Conservation (phyloP, 2,888 invertebrate genomes). For the Drosophila nigritarsus region DNA sequence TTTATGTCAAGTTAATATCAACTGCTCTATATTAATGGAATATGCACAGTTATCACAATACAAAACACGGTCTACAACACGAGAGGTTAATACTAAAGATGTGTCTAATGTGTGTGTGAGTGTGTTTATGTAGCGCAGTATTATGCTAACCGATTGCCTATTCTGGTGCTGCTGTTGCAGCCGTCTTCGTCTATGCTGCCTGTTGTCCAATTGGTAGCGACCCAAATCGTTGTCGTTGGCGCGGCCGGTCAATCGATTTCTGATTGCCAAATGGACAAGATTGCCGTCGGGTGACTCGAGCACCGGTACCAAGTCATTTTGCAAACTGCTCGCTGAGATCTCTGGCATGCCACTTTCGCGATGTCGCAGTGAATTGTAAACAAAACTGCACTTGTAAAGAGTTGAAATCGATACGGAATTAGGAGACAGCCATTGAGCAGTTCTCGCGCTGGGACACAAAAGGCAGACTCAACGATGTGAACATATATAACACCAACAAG, state of each 20-base stretch:
- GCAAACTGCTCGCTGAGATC: constrained; percentile 66
- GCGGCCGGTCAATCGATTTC: constrained; percentile 59
- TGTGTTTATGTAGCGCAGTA: constrained; percentile 5
- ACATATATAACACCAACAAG: constrained; percentile 17
- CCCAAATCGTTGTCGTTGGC: constrained; percentile 58
- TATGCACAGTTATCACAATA: not conserved
- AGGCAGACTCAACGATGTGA: constrained; percentile 9
- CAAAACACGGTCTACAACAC: constrained; percentile 8
- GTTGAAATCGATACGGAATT: constrained; percentile 26
- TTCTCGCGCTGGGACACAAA: not conserved
- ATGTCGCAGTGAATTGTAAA: constrained; percentile 78
- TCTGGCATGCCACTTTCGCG: constrained; percentile 50
- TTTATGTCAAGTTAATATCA: not conserved
- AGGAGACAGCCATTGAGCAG: constrained; percentile 11
- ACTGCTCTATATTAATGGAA: not conserved
- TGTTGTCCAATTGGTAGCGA: constrained; percentile 43
- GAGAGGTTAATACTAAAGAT: not conserved
- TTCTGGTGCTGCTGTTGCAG: constrained; percentile 33
- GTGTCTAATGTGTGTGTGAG: constrained; percentile 5
- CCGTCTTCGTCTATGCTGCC: constrained; percentile 56
- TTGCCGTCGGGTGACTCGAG: constrained; percentile 46
- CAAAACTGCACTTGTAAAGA: constrained; percentile 68
- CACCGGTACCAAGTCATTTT: constrained; percentile 76
- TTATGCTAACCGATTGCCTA: constrained; percentile 59
- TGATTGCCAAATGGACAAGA: constrained; percentile 27